Conservation (phyloP, 2,113 vertebrate species). For the Nematolebias whitei region DNA sequence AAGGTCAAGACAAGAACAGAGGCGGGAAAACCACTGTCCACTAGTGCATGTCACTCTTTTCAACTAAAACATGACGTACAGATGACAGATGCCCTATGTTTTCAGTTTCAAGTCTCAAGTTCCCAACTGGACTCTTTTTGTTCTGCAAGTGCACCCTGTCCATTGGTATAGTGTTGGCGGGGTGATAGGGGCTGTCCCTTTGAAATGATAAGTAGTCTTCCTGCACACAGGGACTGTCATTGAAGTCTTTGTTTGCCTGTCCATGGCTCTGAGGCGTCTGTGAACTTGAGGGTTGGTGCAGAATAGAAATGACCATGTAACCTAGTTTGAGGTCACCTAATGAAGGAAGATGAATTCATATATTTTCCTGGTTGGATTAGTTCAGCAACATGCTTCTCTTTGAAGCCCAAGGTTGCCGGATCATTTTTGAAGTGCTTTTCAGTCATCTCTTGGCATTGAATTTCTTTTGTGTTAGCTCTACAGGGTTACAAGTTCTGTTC, state of each 20-base stretch:
- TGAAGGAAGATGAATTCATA: conserved; percentile 76
- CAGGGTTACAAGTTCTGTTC: conserved; percentile 55
- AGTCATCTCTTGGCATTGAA: conserved; percentile 68
- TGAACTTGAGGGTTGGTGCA: conserved; percentile 69
- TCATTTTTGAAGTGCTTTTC: conserved; percentile 74
- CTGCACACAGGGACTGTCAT: conserved; percentile 71
- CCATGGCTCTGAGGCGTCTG: conserved; percentile 65
- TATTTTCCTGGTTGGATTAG: conserved; percentile 75
- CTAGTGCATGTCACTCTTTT: conserved; percentile 11
- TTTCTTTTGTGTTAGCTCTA: conserved; percentile 60
- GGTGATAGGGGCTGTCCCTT: conserved; percentile 69
- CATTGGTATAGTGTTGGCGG: conserved; percentile 50
- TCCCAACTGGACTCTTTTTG: conserved; percentile 59
- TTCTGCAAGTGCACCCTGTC: conserved; percentile 59
- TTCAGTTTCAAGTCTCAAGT: conserved; percentile 38
- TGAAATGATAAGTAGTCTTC: conserved; percentile 79
- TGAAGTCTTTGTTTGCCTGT: conserved; percentile 76
- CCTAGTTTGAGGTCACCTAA: conserved; percentile 78
- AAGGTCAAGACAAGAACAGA: conserved; percentile 76
- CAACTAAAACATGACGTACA: conserved; percentile 22
- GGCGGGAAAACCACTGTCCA: conserved; percentile 47
- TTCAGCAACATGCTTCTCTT: conserved; percentile 68
- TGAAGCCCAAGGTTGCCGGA: conserved; percentile 74
- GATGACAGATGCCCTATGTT: conserved; percentile 37
- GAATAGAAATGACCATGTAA: conserved; percentile 77